phyloP scores from a whole-genome alignment of 2,888 invertebrate genomes.

The Agonopterix arenella region DNA sequence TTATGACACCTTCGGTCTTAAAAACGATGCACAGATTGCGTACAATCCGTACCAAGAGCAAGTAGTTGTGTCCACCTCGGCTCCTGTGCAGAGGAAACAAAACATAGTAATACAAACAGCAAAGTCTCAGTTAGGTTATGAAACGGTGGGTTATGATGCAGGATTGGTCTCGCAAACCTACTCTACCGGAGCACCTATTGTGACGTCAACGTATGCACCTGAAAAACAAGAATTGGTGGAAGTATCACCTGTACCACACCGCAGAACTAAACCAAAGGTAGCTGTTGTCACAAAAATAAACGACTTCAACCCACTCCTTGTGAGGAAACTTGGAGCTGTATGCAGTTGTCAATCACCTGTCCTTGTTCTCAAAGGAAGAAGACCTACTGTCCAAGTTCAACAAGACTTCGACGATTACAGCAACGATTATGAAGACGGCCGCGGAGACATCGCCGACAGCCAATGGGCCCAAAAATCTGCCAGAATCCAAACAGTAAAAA shows the following conservation, averaged over 20 bases:
- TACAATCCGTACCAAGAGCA: constrained; percentile 52
- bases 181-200: constrained; percentile 32
- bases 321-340: constrained; percentile 84
- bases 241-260: constrained; percentile 38
- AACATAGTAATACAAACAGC: constrained; percentile 62
- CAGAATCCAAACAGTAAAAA: constrained; percentile 24
- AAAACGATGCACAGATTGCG: constrained; percentile 33
- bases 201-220: constrained; percentile 49
- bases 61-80: constrained; percentile 20
- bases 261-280: constrained; percentile 65
- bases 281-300: constrained; percentile 82
- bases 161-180: constrained; percentile 56
- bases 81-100: constrained; percentile 36
- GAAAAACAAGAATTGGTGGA: constrained; percentile 55
- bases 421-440: constrained; percentile 39
- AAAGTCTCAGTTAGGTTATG: constrained; percentile 62
- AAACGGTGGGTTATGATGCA: constrained; percentile 64
- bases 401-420: constrained; percentile 44
- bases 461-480: constrained; percentile 42
- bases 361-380: constrained; percentile 65
- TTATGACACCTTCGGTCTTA: constrained; percentile 42
- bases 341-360: constrained; percentile 82
- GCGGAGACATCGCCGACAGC: constrained; percentile 43
- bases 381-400: constrained; percentile 43
- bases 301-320: constrained; percentile 82